Percentiles rank a stretch among this genome's conserved stretches.
Evolutionary conservation across 2,888 invertebrate species (phyloP).

Genomic region (Lottia gigantea): DNA sequence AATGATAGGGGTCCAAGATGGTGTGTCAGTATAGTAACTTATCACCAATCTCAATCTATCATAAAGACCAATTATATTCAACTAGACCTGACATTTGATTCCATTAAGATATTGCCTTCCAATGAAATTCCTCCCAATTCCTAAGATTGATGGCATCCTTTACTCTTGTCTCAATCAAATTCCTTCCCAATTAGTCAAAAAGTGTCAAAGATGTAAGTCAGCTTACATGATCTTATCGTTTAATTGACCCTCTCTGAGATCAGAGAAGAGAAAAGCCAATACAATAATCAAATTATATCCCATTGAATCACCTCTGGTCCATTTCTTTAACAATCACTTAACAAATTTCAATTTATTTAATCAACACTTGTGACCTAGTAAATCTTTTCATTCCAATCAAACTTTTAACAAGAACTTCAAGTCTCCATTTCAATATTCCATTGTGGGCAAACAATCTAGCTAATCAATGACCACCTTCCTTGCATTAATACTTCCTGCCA

Average conservation of each 20-base stretch:
- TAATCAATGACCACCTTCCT: background rate
- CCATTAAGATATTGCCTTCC: constrained; percentile 7
- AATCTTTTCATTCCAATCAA: constrained; percentile 7
- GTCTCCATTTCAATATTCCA: background rate
- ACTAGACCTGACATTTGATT: constrained; percentile 9
- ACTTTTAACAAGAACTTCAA: background rate
- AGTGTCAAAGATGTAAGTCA: background rate
- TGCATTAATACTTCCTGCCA: background rate
- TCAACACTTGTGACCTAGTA: constrained; percentile 8
- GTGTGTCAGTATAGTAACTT: background rate
- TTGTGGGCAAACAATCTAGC: background rate
- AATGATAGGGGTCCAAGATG: background rate
- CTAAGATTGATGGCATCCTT: constrained; percentile 3
- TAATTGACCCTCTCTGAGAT: background rate
- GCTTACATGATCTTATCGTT: constrained; percentile 4
- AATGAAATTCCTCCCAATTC: background rate
- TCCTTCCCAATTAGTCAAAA: constrained; percentile 5
- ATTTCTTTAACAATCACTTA: constrained; percentile 7
- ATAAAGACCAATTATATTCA: constrained; percentile 2
- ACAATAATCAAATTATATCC: background rate
- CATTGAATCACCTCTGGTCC: background rate
- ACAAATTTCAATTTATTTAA: constrained; percentile 2
- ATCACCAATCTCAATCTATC: background rate
- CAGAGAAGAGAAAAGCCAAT: background rate
- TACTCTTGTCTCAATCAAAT: constrained; percentile 11